Percentiles rank a stretch among this genome's conserved stretches.
These are phyloP conservation scores for Bugula neritina DNA, from an alignment of 2,888 invertebrate species.

Conservation along the genomic window DNA sequence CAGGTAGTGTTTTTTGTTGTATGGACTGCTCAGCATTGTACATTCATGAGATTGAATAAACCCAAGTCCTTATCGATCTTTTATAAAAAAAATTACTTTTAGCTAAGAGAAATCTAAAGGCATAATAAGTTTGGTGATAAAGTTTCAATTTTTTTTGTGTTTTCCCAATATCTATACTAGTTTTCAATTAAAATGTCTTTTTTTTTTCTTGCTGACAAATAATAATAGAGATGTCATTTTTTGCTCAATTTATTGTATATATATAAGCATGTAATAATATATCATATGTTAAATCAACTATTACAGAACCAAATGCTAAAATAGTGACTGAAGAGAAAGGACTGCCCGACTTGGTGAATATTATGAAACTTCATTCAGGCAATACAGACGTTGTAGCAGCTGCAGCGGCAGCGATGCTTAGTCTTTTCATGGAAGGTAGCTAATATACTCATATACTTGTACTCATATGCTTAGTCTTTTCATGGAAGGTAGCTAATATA, in stretches of 20 bases:
- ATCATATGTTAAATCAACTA: neutral
- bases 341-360: conserved; percentile 39
- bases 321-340: conserved; percentile 40
- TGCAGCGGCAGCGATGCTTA: conserved; percentile 42
- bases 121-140: no score
- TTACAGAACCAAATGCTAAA: conserved; percentile 43
- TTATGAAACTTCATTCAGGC: conserved; percentile 38
- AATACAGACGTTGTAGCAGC: conserved; percentile 41
- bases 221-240: no score
- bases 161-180: no score
- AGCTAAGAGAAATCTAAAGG: no score
- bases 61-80: no score
- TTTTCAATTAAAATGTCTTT: neutral
- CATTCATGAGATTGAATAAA: no score
- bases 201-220: no score
- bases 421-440: conserved; percentile 46
- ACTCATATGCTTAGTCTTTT: conserved; percentile 43
- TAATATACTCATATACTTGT: no score
- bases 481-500: conserved; percentile 47
- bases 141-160: no score
- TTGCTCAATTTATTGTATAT: neutral
- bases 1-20: no score
- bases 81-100: no score
- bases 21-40: no score
- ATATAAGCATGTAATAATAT: neutral